Evolutionary conservation across 2,113 vertebrate species (phyloP), one percentile per base, ranked within the genome.

Genomic region (Lipotes vexillifer): DNA sequence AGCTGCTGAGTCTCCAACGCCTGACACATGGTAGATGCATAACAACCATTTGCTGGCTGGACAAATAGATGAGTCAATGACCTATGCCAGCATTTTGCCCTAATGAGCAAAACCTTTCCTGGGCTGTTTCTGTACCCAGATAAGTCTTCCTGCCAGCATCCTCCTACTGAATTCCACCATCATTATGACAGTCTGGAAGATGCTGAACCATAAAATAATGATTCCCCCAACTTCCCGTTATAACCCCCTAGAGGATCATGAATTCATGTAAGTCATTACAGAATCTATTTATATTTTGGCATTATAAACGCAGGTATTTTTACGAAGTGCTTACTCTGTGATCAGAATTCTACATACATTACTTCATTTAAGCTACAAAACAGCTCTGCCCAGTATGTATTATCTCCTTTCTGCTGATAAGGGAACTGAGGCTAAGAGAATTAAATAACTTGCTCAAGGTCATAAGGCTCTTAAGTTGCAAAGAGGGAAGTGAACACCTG

Each of bases 401-500:
- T 52, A 80, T 80, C 89, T 89, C 75, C 83, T 87, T 96, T 77
- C 52, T 27, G 25, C 83, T 59, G 38, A 96, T 87, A 92, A 94
- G 75, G 20, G 92, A 97, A 92, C 57, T 17, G 78, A 93, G 75
- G 83, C 74, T 65, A 33, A 75, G 71, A 97, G 63, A 91, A 96
- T 66, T 14, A 80, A 75, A 69, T 82, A 86, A 71, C 63, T 75
- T 80, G 77, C 57, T 97, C 97, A 97, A 97, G 97, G 97, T 97
- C 95, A 97, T 61, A 59, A 2, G 5, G 38, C 86, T 96, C 89
- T 92, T 93, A 94, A 93, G 84, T 96, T 95, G 87, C 66, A 90
- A 93, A 96, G 89, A 92, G 74, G n/a, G 44, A 96, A 33, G 0
- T n/a, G 80, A 97, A 95, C 93, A 97, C 96, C 97, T 97, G 93